Evolutionary conservation across 37 sponge, comb jelly and placozoan species (phyloP), one percentile per base, ranked within the genome.

Genomic region (Dysidea cf. avara): DNA sequence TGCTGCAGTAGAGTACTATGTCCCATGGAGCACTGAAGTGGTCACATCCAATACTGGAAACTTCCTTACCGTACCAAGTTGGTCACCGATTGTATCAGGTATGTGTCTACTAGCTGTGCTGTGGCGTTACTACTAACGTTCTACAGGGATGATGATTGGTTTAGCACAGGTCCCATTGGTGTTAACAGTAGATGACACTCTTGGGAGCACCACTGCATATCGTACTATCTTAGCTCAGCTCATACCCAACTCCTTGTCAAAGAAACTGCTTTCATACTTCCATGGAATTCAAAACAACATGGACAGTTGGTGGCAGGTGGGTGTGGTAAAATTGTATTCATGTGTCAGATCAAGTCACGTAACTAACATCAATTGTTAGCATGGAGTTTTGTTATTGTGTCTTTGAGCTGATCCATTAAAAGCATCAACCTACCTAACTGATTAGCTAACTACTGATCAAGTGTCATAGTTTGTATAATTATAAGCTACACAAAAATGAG

Each of bases 51-150:
- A 33, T 28, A 65, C 34, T 13, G 46, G 26, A 0, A 36, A 61
- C 49, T 38, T 76, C 7, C 46, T 83, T 25, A 6, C 25, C 0
- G 71, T 63, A 36, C 26, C 16, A 36, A 61, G 28, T 36, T 83
- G 84, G 84, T 49, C 74, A 1, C 84, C 84, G 50, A 53, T 76
- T 61, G 0, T 75, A 32, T 68, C 70, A 53, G 84, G 84, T 76
- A 49, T 39, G 21, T 57, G 18, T 26, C 22, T 56, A 36, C 21
- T 39, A 11, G 5, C 46, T 43, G 9, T 5, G 7, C 9, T 12
- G 9, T 43, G 46, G 9, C 9, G 13, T 6, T 26, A 11, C 61
- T 24, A 33, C 29, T 26, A 2, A 7, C 29, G 26, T 2, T 40
- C 1, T 5, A 0, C 76, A 83, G 83, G 83, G 0, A n/a, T 75